Evolutionary conservation across 53 echinoderm and acorn worm species (phyloP), one percentile per base, ranked within the genome.

Genomic region (Patiria pectinifera): DNA sequence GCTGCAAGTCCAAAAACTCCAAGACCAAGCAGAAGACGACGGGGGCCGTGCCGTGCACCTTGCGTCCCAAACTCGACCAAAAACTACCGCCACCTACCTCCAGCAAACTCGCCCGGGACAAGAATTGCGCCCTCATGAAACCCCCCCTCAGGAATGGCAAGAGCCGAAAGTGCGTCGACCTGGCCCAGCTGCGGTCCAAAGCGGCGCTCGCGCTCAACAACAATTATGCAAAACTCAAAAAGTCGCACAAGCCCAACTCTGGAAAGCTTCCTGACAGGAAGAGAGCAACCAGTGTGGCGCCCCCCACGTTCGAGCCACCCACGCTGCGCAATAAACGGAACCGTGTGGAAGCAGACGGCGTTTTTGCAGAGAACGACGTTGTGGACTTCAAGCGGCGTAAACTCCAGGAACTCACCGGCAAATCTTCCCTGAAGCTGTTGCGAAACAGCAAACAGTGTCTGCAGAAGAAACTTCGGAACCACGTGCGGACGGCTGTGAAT

Each of bases 1-100:
- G 91, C 60, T 24, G 61, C 35, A 91, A 79, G 21, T 80, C 93
- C 25, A 62, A 71, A 49, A 75, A 53, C 84, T 24, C 43, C n/a
- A 93, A 83, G 62, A 7, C 76, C 14, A 59, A 45, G 47, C 91
- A 80, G 23, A 91, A 94, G 62, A 16, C 62, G 12, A 86, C 86
- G 48, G 85, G 76, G 85, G 59, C 69, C 63, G 14, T 13, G 76
- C 76, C 84, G 21, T 53, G 5, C 8, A 8, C 53, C 53, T 53
- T 53, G 53, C 53, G 53, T 8, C 53, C 53, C 5, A 53, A 53
- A 91, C 53, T 63, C 76, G 93, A 93, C 95, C 95, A 93, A 92
- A 95, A 86, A 83, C 94, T 93, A 87, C 62, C 89, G 62, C 46
- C 81, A 77, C 58, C 93, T 94, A 94, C 96, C 85, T 95, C 95